A percentile compares a stretch with the other conserved stretches of the same genome.
Evolutionary conservation across 2,888 invertebrate genomes (phyloP).

Genomic region (Conus canariensis): DNA sequence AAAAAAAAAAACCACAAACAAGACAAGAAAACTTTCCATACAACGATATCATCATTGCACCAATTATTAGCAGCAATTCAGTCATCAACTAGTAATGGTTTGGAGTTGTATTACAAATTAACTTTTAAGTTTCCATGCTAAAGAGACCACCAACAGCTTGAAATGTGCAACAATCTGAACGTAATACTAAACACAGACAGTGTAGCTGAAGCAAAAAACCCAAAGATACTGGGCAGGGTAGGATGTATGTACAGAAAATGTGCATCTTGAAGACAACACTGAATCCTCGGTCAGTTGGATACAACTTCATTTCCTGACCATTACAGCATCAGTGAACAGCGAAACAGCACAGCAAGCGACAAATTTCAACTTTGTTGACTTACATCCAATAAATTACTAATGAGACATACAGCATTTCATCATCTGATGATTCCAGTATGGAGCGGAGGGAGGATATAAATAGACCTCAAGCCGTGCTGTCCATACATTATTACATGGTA

Average conservation of each 20-base stretch:
- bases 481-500: no score
- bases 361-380: not conserved
- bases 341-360: not conserved
- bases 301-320: not conserved
- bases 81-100: not conserved
- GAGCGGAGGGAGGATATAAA: not conserved
- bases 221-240: not conserved
- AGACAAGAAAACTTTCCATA: not conserved
- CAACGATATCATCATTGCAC: slow-evolving; percentile 12
- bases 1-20: not conserved
- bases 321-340: not conserved
- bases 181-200: not conserved
- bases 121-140: not conserved
- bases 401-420: not conserved
- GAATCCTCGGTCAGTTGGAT: not conserved
- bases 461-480: no score
- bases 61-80: not conserved
- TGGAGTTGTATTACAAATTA: not conserved
- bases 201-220: not conserved
- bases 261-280: not conserved
- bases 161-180: not conserved
- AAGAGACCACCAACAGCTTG: not conserved
- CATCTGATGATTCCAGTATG: not conserved
- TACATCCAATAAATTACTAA: not conserved
- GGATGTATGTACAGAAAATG: not conserved